Evolutionary conservation across 2,113 vertebrate species (phyloP), one percentile per base, ranked within the genome.

Genomic region (Theropithecus gelada): DNA sequence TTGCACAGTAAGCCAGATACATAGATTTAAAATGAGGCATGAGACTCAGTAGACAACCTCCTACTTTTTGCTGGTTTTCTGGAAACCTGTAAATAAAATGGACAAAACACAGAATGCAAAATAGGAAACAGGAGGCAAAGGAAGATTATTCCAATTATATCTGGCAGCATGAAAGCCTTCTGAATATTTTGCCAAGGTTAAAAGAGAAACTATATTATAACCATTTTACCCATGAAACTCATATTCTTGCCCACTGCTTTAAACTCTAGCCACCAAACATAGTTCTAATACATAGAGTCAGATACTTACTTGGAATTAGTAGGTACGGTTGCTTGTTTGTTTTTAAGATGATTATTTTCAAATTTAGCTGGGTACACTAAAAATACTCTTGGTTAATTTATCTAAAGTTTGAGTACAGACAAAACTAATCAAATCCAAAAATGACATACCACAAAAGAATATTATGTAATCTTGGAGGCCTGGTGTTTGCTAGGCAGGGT

Each of bases 1-100:
- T 99, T 82, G 99, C 99, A 70, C 99, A 99, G 98, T 99, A 99
- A 0, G 99, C 98, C 97, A 99, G 98, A 98, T 99, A 99, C 96
- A 99, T 98, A 13, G 98, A 99, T 96, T 99, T 99, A 99, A 99
- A 99, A 98, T 99, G 99, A 98, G 99, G 98, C 99, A 99, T 99
- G 97, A 99, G 98, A 98, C 98, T 99, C 96, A 99, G 97, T 79
- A 99, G 99, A 97, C 99, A 99, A 73, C 99, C 99, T 1, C 99
- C 99, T 80, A 99, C 99, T 57, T 98, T 99, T 98, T 99, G 99
- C 98, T 99, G 99, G 93, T 99, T 99, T 98, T 99, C 99, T 0
- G 99, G 98, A 93, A 99, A 98, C 98, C 99, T 99, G 88, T 0
- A 80, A 94, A 88, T 0, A 82, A 80, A 90, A 97, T 61, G 3